A percentile compares a stretch with the other conserved stretches of the same genome.
Evolutionary conservation across 1,140 invertebrate species (phyloP).

Genomic region (Parapsyche elsis): DNA sequence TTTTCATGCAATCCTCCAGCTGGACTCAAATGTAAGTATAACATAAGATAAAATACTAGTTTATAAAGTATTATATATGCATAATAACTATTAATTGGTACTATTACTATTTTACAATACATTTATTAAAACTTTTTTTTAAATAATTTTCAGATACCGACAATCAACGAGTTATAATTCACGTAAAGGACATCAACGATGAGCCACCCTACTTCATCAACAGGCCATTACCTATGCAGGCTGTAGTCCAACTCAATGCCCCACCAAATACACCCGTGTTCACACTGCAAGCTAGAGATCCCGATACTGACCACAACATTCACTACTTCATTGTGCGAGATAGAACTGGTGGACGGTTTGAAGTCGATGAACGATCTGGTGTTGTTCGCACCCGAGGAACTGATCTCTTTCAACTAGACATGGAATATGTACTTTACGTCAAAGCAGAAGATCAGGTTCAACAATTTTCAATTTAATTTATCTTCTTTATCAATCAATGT

Average conservation of each 20-base stretch:
- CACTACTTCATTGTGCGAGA: slow-evolving; percentile 95
- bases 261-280: slow-evolving; percentile 95
- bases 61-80: no score
- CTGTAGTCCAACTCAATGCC: slow-evolving; percentile 93
- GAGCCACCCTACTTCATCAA: slow-evolving; percentile 97
- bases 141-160: slow-evolving; percentile 81
- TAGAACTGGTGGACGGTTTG: slow-evolving; percentile 81
- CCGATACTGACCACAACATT: slow-evolving; percentile 94
- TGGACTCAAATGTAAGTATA: slow-evolving; percentile 57
- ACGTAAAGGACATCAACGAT: slow-evolving; percentile 96
- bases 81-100: no score
- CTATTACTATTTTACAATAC: no score
- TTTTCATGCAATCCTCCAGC: slow-evolving; percentile 48
- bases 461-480: neutral
- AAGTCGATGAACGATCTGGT: slow-evolving; percentile 91
- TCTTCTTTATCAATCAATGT: no score
- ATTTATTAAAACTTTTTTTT: slow-evolving; percentile 17
- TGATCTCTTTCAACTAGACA: slow-evolving; percentile 92
- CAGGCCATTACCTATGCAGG: slow-evolving; percentile 93
- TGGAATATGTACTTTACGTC: slow-evolving; percentile 96
- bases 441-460: slow-evolving; percentile 90
- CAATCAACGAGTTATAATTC: slow-evolving; percentile 94
- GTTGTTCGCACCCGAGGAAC: slow-evolving; percentile 92
- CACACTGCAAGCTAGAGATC: slow-evolving; percentile 93
- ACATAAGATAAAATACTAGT: neutral